These are phyloP conservation scores for Drosophila colorata DNA, from an alignment of 2,888 invertebrate species.

Conservation along the genomic window DNA sequence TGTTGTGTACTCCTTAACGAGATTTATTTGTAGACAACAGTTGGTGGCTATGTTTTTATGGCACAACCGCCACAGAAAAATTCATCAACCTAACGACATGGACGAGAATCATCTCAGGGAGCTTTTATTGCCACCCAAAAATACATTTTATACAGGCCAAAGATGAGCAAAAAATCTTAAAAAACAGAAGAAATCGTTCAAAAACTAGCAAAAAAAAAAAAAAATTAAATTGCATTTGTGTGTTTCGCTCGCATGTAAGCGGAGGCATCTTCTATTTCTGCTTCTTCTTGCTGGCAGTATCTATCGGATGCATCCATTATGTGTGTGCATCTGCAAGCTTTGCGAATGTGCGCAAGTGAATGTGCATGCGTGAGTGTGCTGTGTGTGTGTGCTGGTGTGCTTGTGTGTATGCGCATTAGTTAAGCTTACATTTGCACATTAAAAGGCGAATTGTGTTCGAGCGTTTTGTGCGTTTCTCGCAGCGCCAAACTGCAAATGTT, in stretches of 20 bases:
- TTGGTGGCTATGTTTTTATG: conserved; percentile 74
- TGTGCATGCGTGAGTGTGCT: conserved; percentile 6
- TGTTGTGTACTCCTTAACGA: conserved; percentile 66
- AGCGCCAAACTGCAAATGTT: conserved; percentile 43
- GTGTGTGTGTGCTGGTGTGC: conserved; percentile 22
- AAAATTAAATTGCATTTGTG: conserved; percentile 79
- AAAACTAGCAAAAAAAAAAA: conserved; percentile 24
- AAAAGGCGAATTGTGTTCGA: conserved; percentile 80
- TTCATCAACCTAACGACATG: conserved; percentile 75
- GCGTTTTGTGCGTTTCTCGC: conserved; percentile 56
- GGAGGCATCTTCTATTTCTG: conserved; percentile 32
- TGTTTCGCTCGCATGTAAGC: conserved; percentile 60
- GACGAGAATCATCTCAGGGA: conserved; percentile 75
- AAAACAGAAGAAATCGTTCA: conserved; percentile 32
- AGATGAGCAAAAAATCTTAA: conserved; percentile 40
- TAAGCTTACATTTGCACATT: conserved; percentile 80
- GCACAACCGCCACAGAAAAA: conserved; percentile 56
- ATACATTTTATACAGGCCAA: conserved; percentile 79
- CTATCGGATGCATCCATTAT: conserved; percentile 76
- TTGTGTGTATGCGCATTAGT: conserved; percentile 57
- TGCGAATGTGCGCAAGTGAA: conserved; percentile 18
- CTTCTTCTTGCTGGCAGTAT: conserved; percentile 38
- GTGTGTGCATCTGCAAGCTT: conserved; percentile 63
- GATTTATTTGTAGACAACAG: conserved; percentile 79
- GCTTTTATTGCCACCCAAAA: conserved; percentile 84